These are phyloP conservation scores for Maconellicoccus hirsutus DNA, from an alignment of 1,140 invertebrate genomes.

Conservation along the genomic window DNA sequence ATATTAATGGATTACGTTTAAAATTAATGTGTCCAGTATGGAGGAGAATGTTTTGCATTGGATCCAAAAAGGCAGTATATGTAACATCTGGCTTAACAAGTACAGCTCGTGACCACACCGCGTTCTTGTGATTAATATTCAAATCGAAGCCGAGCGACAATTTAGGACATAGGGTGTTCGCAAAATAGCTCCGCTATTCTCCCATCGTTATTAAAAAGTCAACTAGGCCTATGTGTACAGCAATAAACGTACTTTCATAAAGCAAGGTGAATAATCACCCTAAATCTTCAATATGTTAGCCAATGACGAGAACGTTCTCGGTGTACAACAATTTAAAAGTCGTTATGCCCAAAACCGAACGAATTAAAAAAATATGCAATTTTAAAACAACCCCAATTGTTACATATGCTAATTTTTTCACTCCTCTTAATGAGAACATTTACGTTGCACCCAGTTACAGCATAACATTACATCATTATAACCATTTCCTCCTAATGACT, in stretches of 20 bases:
- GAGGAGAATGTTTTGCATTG: not conserved
- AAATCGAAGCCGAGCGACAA: constrained; percentile 2
- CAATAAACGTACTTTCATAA: too few relatives aligned
- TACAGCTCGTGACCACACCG: not conserved
- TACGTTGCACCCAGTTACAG: not conserved
- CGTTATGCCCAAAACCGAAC: too few relatives aligned
- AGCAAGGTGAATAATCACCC: too few relatives aligned
- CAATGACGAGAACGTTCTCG: too few relatives aligned
- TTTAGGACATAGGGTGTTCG: constrained; percentile 2
- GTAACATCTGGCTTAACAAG: constrained; percentile 7
- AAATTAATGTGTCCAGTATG: not conserved
- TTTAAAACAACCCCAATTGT: too few relatives aligned
- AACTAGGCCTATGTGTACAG: too few relatives aligned
- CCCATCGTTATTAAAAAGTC: too few relatives aligned
- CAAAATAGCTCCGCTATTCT: not conserved
- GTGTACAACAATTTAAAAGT: too few relatives aligned
- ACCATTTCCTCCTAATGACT: not conserved
- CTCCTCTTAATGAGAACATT: not conserved
- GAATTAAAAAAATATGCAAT: too few relatives aligned
- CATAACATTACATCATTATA: not conserved
- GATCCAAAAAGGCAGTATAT: not conserved
- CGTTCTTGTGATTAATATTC: constrained; percentile 3
- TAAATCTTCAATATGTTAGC: too few relatives aligned
- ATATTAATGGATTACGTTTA: constrained; percentile 1
- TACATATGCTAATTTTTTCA: not conserved